Base-by-base conservation (phyloP, 2,888 invertebrate genomes). In the Dorcus parallelipipedus region DNA sequence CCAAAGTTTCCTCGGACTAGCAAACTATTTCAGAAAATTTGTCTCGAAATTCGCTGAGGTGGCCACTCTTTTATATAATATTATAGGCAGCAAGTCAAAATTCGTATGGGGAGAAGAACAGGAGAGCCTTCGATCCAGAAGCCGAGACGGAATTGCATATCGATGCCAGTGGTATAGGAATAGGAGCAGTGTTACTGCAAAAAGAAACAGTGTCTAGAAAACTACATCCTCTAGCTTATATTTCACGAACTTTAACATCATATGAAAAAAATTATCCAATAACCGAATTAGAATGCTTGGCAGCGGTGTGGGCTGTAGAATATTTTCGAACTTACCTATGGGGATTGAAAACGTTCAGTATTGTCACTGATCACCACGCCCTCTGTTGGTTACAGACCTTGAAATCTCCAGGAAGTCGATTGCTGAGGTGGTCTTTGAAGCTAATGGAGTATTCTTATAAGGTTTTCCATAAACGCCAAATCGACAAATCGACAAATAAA, bases 231-330 rank as follows among this genome's bases (percentile, higher is more conserved):
- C 52, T 61, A 9, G 43, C 61, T 6, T 61, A 47, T 48, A 48
- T 47, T 33, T 45, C 47, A 9, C 56, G 62, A 9, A 54, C 59
- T 9, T 52, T 59, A 40, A 59, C 56, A 49, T 49, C 49, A 47
- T 40, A 49, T n/a, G 76, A 77, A 61, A 61, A 62, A 38, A 69
- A 69, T 14, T 77, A 77, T 64, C 68, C 71, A 14, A 73, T 76
- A 63, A 63, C 74, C 9, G 73, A 77, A 54, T 69, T 74, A 62
- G 76, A 78, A 64, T 74, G 73, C 3, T 61, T 71, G 38, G 67
- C 69, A 38, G 61, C 74, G 14, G 17, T 14, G 14, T 14, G 14
- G 14, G 14, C 14, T 14, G 1, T 61, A 38, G 14, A 10, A 26
- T 41, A 55, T 5, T 39, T 57, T n/a, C 39, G 61, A 9, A 43